Conservation (phyloP, 1,140 invertebrate species). For the Macrosteles quadrilineatus region DNA sequence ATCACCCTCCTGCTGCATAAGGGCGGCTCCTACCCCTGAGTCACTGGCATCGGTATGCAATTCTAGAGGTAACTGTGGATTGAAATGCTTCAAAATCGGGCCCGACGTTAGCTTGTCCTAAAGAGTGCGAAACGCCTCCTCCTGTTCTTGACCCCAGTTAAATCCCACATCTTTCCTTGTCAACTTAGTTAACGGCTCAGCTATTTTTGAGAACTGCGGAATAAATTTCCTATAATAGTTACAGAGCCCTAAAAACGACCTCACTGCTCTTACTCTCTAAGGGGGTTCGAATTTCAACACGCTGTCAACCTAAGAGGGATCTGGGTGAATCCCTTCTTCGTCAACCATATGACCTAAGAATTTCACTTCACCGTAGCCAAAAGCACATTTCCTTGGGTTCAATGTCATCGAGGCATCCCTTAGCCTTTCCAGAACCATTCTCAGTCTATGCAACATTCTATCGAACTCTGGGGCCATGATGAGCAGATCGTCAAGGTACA, state of each 20-base stretch:
- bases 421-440: slow-evolving; percentile 37
- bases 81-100: slow-evolving; percentile 41
- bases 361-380: slow-evolving; percentile 43
- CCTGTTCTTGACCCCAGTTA: not conserved
- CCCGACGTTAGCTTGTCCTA: slow-evolving; percentile 8
- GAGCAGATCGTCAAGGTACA: slow-evolving; percentile 45
- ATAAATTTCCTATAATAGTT: slow-evolving; percentile 49
- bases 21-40: slow-evolving; percentile 42
- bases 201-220: slow-evolving; percentile 44
- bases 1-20: slow-evolving; percentile 39
- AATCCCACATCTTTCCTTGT: not conserved
- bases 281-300: slow-evolving; percentile 42
- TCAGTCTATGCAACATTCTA: slow-evolving; percentile 39
- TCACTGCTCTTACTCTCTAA: too few relatives aligned
- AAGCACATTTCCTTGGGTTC: slow-evolving; percentile 46
- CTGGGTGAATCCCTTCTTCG: slow-evolving; percentile 44
- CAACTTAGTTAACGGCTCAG: slow-evolving; percentile 44
- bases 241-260: slow-evolving; percentile 42
- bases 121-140: not conserved
- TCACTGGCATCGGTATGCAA: slow-evolving; percentile 44
- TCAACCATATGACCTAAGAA: slow-evolving; percentile 48
- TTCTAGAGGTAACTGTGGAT: slow-evolving; percentile 41
- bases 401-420: slow-evolving; percentile 41
- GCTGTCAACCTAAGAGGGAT: slow-evolving; percentile 44
- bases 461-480: slow-evolving; percentile 36